Base-by-base conservation (phyloP, 2,888 invertebrate genomes). In the Muscina levida region DNA sequence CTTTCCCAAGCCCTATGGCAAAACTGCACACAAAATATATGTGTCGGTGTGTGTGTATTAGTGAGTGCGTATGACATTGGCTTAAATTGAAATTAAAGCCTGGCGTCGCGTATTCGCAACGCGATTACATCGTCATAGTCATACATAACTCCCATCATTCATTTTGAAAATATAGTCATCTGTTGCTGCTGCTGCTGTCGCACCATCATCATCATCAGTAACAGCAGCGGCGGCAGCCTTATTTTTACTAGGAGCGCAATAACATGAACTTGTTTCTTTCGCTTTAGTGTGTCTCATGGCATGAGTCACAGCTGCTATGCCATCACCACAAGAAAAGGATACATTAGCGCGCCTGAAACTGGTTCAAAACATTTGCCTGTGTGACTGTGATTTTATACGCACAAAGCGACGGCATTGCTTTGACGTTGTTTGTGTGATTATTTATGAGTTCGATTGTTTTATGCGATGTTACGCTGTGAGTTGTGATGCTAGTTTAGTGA, bases 131-230 rank as follows among this genome's bases (percentile, higher is more conserved):
- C 77, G 51, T 72, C 77, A 44, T 67, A 67, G 53, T 72, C 73
- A 68, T 74, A 74, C 53, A 77, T 81, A 73, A 71, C 59, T 39
- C 53, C 67, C 77, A 77, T 81, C 81, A 77, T 77, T 77, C 77
- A 80, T 76, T 79, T 80, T 22, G 53, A 22, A 53, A 22, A 53
- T 24, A 53, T 44, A 44, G 13, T 44, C 44, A 44, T 44, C 46
- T 53, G 53, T 22, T 48, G 65, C 53, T 13, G 62, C 62, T 48
- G 1, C 26, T 13, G 3, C 31, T 26, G 15, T 46, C 19, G 17
- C 8, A 51, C 10, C 22, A 51, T 2, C 3, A 22, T 3, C 53
- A 22, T n/a, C 8, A 51, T 11, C 22, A 51, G 8, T 1, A 22
- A 13, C 53, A 22, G 13, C 11, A 53, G 19, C 19, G 10, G 8